Percentiles rank a stretch among this genome's conserved stretches.
phyloP scores from a whole-genome alignment of 2,113 vertebrate species.

The Pygoscelis antarcticus region DNA sequence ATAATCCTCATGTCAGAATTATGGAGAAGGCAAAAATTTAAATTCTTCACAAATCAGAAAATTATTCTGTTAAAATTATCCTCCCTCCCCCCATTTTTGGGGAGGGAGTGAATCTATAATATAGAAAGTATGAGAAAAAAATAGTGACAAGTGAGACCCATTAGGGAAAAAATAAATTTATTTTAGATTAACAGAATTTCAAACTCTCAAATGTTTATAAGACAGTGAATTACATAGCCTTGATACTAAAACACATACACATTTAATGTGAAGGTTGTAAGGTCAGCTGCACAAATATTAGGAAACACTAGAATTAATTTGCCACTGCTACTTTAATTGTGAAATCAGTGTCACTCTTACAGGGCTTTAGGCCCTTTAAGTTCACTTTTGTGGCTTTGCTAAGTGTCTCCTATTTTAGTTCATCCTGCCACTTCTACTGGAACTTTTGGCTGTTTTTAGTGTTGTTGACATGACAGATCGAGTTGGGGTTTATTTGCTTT shows the following conservation, averaged over 20 bases:
- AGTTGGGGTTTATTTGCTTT: background rate
- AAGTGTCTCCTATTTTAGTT: background rate
- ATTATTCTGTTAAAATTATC: background rate
- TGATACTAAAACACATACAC: background rate
- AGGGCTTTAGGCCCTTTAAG: background rate
- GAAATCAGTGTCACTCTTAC: background rate
- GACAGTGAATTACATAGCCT: background rate
- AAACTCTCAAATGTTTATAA: background rate
- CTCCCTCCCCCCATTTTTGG: background rate
- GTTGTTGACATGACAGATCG: background rate
- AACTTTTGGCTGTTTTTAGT: background rate
- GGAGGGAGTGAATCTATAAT: background rate
- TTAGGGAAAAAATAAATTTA: background rate
- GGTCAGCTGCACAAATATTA: background rate
- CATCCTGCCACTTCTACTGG: background rate
- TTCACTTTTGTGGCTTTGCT: background rate
- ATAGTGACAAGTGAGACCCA: background rate
- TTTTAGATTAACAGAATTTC: background rate
- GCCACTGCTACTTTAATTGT: background rate
- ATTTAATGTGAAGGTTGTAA: background rate
- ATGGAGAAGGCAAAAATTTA: background rate
- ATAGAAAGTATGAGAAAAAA: background rate
- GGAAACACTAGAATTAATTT: background rate
- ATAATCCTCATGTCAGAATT: background rate
- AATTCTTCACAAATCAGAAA: background rate